phyloP scores from a whole-genome alignment of 2,888 invertebrate genomes.

The Tolmerus cingulatus region DNA sequence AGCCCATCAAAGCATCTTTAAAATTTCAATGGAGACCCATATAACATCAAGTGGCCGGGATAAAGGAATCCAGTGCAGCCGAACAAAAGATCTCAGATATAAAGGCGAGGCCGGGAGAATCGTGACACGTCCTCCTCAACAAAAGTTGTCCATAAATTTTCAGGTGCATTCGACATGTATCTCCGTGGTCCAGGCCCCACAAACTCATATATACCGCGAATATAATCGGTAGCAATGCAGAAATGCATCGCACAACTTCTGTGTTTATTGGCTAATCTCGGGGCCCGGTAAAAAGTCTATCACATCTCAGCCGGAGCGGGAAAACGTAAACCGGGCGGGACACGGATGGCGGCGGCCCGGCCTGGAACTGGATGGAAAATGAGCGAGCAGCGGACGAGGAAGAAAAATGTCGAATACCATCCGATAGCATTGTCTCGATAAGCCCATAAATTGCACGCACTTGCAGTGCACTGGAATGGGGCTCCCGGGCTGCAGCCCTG shows the following conservation, averaged over 20 bases:
- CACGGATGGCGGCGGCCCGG: background rate
- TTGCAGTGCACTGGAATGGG: constrained; percentile 33
- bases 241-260: constrained; percentile 40
- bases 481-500: background rate
- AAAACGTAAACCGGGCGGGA: background rate
- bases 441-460: constrained; percentile 48
- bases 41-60: constrained; percentile 14
- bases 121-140: constrained; percentile 48
- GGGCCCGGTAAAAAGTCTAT: constrained; percentile 2
- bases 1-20: constrained; percentile 29
- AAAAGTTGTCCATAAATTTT: constrained; percentile 48
- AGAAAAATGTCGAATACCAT: constrained; percentile 46
- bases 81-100: constrained; percentile 36
- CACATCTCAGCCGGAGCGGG: constrained; percentile 30
- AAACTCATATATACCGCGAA: constrained; percentile 32
- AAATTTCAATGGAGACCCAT: constrained; percentile 12
- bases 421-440: constrained; percentile 47
- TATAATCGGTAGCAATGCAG: constrained; percentile 42
- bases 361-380: background rate
- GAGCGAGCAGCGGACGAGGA: constrained; percentile 16
- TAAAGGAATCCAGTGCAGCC: constrained; percentile 34
- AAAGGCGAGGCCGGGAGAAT: constrained; percentile 43
- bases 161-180: constrained; percentile 45
- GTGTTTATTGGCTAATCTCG: constrained; percentile 43
- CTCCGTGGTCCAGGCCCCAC: background rate